These are phyloP conservation scores for Phlogophora meticulosa DNA, from an alignment of 2,888 invertebrate genomes.

Conservation along the genomic window DNA sequence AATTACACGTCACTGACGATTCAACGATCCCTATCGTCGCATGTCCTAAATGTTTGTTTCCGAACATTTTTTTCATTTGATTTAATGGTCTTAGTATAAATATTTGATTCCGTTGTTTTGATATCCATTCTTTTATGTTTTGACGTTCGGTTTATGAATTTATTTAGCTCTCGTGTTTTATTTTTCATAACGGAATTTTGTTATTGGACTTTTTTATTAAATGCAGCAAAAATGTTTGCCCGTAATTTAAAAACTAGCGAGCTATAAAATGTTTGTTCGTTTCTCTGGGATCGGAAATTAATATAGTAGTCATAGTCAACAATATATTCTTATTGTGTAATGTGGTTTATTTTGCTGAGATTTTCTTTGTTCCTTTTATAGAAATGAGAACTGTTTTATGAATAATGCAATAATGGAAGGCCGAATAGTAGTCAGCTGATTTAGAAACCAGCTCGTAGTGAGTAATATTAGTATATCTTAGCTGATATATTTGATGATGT, in stretches of 20 bases:
- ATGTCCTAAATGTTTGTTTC: constrained; percentile 45
- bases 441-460: not conserved
- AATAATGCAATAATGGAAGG: constrained; percentile 19
- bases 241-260: constrained; percentile 32
- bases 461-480: not conserved
- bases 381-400: constrained; percentile 15
- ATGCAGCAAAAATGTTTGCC: constrained; percentile 13
- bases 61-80: constrained; percentile 31
- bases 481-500: not conserved
- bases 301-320: constrained; percentile 12
- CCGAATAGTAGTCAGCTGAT: constrained; percentile 5
- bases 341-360: constrained; percentile 5
- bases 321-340: constrained; percentile 15
- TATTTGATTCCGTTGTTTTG: constrained; percentile 47
- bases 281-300: constrained; percentile 21
- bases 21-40: constrained; percentile 45
- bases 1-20: constrained; percentile 49
- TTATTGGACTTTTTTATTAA: constrained; percentile 16
- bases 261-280: constrained; percentile 20
- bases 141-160: constrained; percentile 29
- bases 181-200: constrained; percentile 20
- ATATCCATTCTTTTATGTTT: constrained; percentile 30
- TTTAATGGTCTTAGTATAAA: constrained; percentile 40
- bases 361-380: not conserved
- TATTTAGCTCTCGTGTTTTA: constrained; percentile 16